Evolutionary conservation across 2,888 invertebrate genomes (phyloP).

Genomic region (Coleophora flavipennella): DNA sequence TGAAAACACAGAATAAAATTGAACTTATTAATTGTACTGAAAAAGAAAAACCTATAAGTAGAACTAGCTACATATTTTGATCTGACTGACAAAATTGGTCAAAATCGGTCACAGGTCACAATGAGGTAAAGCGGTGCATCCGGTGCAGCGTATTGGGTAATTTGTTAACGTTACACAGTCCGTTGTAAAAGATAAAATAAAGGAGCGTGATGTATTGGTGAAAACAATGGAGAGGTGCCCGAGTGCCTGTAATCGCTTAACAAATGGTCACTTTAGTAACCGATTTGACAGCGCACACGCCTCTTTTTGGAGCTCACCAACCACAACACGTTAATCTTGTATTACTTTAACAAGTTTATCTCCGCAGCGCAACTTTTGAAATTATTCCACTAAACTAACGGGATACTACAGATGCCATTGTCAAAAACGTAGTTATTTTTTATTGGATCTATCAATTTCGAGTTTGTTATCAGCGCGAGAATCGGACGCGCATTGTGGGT

Average conservation of each 20-base stretch:
- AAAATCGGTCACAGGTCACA: too few species aligned
- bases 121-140: too few species aligned
- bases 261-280: slow-evolving; percentile 23
- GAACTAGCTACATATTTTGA: too few species aligned
- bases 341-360: slow-evolving; percentile 15
- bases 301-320: slow-evolving; percentile 23
- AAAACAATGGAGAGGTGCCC: slow-evolving; percentile 7
- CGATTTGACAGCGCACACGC: slow-evolving; percentile 15
- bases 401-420: slow-evolving; percentile 4
- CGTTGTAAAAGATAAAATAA: not conserved
- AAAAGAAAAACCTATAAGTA: too few species aligned
- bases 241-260: slow-evolving; percentile 15
- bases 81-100: too few species aligned
- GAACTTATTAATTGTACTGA: too few species aligned
- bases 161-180: too few species aligned
- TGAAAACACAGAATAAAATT: too few species aligned
- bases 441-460: not conserved
- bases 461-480: too few species aligned
- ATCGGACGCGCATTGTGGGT: not conserved
- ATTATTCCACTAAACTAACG: slow-evolving; percentile 8
- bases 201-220: slow-evolving; percentile 1
- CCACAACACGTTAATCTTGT: slow-evolving; percentile 16
- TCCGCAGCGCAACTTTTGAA: slow-evolving; percentile 1
- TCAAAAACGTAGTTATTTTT: not conserved
- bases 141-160: too few species aligned